phyloP scores from a whole-genome alignment of 2,797 vertebrate genomes.

The Peromyscus eremicus region DNA sequence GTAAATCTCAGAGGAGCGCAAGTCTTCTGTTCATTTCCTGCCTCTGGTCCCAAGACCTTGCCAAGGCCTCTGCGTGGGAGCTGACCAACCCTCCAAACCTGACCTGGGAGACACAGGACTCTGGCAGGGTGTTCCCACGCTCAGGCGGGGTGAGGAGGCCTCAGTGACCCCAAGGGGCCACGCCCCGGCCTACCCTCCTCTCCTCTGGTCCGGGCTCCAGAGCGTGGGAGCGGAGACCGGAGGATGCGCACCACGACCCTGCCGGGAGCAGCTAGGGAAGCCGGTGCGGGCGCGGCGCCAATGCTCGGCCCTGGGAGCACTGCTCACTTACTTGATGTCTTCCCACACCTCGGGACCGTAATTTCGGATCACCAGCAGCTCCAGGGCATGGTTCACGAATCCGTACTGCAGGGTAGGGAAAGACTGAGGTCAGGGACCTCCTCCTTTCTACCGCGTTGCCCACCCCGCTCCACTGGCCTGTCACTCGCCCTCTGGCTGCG shows the following conservation, averaged over 20 bases:
- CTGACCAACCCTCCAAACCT: neutral
- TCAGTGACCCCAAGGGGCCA: constrained; percentile 61
- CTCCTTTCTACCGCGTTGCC: neutral
- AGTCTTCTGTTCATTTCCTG: neutral
- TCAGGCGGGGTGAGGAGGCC: constrained; percentile 43
- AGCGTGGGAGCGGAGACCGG: constrained; percentile 78
- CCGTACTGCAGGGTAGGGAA: constrained; percentile 93
- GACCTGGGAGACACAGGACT: neutral
- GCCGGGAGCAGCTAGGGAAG: neutral
- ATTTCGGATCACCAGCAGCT: constrained; percentile 98
- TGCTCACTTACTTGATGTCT: constrained; percentile 97
- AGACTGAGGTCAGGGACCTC: neutral
- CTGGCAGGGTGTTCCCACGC: constrained; percentile 74
- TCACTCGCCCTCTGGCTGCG: neutral
- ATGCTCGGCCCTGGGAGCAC: neutral
- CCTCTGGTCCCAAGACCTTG: neutral
- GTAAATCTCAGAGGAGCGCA: neutral
- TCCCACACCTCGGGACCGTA: constrained; percentile 99
- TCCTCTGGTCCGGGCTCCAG: neutral
- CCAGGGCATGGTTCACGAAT: constrained; percentile 99
- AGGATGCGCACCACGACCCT: constrained; percentile 38
- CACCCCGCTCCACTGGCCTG: neutral
- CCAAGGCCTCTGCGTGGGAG: constrained; percentile 39
- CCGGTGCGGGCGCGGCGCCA: neutral
- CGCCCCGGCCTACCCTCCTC: constrained; percentile 50